phyloP scores from a whole-genome alignment of 2,797 vertebrate genomes.

The Myioborus melanocephalus region DNA sequence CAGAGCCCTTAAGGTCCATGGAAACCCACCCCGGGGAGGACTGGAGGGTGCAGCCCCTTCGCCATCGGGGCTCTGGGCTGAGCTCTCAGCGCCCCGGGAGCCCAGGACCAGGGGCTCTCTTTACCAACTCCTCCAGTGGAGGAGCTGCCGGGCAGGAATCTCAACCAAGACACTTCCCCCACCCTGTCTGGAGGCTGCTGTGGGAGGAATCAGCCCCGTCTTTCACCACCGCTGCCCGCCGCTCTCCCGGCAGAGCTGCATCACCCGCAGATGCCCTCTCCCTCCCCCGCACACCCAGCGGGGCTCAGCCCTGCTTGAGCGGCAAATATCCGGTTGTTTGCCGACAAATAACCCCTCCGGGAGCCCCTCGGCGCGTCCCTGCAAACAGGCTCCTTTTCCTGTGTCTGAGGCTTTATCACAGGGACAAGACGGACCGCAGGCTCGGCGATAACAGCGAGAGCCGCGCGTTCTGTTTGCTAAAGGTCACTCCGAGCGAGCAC shows the following conservation, averaged over 20 bases:
- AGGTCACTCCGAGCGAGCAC: background rate
- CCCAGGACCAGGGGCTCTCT: background rate
- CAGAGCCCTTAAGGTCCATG: rapidly evolving
- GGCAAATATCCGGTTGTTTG: background rate
- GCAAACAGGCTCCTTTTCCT: background rate
- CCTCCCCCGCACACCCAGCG: background rate
- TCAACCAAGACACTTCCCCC: background rate
- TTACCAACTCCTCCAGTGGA: rapidly evolving
- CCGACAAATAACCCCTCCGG: background rate
- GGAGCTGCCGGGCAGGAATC: background rate
- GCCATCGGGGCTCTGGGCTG: background rate
- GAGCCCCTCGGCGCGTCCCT: background rate
- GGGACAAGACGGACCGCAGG: background rate
- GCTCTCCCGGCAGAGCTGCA: background rate
- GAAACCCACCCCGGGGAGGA: background rate
- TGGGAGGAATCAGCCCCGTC: background rate
- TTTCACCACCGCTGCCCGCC: background rate
- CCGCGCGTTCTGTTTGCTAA: background rate
- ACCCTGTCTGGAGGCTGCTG: background rate
- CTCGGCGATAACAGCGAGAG: background rate
- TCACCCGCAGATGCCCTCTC: background rate
- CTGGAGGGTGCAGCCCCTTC: background rate
- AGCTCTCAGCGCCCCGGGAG: background rate
- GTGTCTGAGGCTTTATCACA: conserved; percentile 9
- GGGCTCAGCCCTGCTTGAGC: background rate